Evolutionary conservation across 2,113 vertebrate species (phyloP), one percentile per base, ranked within the genome.

Genomic region (Ginglymostoma cirratum): DNA sequence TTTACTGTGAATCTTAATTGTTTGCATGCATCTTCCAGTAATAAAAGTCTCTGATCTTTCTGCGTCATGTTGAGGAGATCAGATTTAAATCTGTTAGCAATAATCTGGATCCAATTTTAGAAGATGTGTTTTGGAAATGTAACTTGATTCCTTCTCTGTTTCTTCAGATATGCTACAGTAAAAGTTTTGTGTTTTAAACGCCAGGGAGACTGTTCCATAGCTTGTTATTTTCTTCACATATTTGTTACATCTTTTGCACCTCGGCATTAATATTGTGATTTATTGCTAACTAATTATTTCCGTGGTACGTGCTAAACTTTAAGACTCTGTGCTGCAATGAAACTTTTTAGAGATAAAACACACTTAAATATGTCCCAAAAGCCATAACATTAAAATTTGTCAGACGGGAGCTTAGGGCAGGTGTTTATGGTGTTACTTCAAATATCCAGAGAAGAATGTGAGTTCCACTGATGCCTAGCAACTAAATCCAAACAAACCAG

Each of bases 41-140:
- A 95, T 95, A 76, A 95, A 95, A 95, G 69, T 45, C 94, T 95
- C 94, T 95, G 94, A 95, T 95, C 94, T 95, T 95, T 34, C 67
- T 95, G 69, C 94, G 67, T 95, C 94, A 95, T 95, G 67, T 95
- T 95, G 69, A 72, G 27, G 94, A 95, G 67, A 95, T 72, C 94
- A 72, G 94, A 95, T 95, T 95, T 95, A 95, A 95, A 95, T 95
- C 94, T 95, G 94, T 69, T 95, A 15, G 42, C 94, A 95, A 70
- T 95, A 95, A 95, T 95, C 94, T 95, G 94, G 94, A 95, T 95
- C 94, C 94, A 95, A 95, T 95, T 95, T 95, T 70, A 95, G 94
- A 95, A 70, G 94, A 95, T 95, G 94, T 95, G 69, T 72, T 72
- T 95, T 95, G 94, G 94, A 95, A 95, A 95, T 95, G 94, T 95